phyloP scores from a whole-genome alignment of 2,797 vertebrate species.

The Crotalus adamanteus region DNA sequence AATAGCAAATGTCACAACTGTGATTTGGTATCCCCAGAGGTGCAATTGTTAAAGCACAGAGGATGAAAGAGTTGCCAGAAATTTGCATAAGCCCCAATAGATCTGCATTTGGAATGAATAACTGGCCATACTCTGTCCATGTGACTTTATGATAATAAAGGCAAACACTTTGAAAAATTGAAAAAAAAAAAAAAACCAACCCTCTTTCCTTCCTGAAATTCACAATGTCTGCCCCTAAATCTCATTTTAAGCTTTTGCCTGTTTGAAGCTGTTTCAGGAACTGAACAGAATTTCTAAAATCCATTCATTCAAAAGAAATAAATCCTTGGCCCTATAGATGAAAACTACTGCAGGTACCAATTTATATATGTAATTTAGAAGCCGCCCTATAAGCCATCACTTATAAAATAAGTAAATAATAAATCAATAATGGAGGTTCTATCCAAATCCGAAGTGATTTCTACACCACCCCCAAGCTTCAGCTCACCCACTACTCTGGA shows the following conservation, averaged over 20 bases:
- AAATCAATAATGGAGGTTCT: background rate
- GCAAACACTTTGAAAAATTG: background rate
- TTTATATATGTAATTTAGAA: background rate
- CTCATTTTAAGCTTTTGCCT: background rate
- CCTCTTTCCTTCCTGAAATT: background rate
- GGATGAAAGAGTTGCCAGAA: background rate
- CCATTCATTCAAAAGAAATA: background rate
- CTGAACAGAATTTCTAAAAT: background rate
- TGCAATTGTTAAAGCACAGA: background rate
- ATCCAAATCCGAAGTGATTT: no score
- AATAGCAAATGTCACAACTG: rapidly evolving
- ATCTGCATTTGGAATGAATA: background rate
- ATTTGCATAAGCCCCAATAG: rapidly evolving
- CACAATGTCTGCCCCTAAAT: background rate
- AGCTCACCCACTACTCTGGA: no score
- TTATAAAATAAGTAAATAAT: background rate
- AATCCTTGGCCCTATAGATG: background rate
- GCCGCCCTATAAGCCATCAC: background rate
- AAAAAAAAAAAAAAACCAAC: background rate
- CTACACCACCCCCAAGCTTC: no score
- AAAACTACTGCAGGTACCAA: background rate
- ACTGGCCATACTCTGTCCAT: rapidly evolving
- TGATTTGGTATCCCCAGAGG: rapidly evolving
- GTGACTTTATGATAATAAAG: background rate
- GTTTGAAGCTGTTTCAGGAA: background rate